Conservation (phyloP, 2,797 vertebrate species). For the Mormyrops boulengeri region DNA sequence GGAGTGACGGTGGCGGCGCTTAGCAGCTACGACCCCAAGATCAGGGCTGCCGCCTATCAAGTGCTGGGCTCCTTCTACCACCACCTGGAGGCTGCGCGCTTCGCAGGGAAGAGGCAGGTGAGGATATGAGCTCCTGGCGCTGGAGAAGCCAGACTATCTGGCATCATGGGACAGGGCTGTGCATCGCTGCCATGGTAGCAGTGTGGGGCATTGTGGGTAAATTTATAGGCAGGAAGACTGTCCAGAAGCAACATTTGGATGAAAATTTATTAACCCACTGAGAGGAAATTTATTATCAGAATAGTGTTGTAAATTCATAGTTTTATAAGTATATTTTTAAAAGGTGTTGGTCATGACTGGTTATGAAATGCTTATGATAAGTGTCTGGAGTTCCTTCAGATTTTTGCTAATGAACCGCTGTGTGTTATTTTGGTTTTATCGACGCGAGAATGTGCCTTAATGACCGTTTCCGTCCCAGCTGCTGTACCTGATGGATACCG, state of each 20-base stretch:
- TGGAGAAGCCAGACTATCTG: neutral
- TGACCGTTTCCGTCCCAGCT: conserved; percentile 54
- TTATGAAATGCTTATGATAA: neutral
- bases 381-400: neutral
- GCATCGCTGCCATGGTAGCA: neutral
- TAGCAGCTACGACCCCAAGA: conserved; percentile 80
- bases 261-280: neutral
- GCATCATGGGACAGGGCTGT: neutral
- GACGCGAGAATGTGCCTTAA: neutral
- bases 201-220: neutral
- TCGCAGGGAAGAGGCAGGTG: conserved; percentile 82
- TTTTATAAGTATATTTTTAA: neutral
- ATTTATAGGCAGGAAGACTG: neutral
- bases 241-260: neutral
- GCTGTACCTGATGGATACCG: conserved; percentile 78
- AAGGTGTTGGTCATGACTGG: neutral
- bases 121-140: neutral
- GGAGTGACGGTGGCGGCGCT: conserved; percentile 74
- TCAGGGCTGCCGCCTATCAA: conserved; percentile 75
- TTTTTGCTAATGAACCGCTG: neutral
- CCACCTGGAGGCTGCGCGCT: conserved; percentile 77
- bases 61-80: conserved; percentile 76
- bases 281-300: neutral
- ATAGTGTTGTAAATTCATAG: neutral
- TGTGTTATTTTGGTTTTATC: neutral